Conservation (phyloP, 2,888 invertebrate genomes). For the Tenodera sinensis region DNA sequence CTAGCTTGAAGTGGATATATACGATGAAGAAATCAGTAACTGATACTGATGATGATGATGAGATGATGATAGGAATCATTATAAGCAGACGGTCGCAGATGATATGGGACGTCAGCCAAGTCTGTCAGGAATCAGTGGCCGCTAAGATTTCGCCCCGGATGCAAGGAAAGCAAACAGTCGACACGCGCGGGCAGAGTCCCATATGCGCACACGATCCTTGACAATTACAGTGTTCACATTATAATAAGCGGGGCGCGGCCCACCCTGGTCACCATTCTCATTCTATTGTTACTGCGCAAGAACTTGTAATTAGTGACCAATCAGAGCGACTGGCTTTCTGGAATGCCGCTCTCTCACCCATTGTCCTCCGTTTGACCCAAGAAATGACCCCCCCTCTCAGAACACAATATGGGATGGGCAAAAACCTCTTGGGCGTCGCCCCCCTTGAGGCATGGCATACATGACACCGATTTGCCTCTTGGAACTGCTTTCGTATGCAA, state of each 20-base stretch:
- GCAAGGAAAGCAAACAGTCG: neutral
- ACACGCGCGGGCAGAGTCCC: neutral
- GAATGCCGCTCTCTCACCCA: conserved; percentile 10
- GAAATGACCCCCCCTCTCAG: neutral
- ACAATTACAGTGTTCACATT: neutral
- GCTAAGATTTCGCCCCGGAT: too few species aligned
- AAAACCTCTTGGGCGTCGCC: conserved; percentile 1
- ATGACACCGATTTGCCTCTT: conserved; percentile 8
- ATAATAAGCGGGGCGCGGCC: neutral
- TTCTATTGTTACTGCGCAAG: neutral
- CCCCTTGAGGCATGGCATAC: conserved; percentile 4
- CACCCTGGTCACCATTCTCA: neutral
- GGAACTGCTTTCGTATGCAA: conserved; percentile 2
- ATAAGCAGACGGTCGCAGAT: too few species aligned
- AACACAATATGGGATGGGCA: conserved; percentile 16
- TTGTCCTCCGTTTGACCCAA: conserved; percentile 11
- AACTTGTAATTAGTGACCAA: conserved; percentile 16
- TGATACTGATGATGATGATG: too few species aligned
- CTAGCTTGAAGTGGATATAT: too few species aligned
- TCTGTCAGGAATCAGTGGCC: too few species aligned
- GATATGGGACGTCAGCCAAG: too few species aligned
- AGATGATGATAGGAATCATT: too few species aligned
- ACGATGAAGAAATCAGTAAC: too few species aligned
- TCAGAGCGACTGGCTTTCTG: conserved; percentile 9
- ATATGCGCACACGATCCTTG: neutral